Evolutionary conservation across 1,140 invertebrate genomes (phyloP).

Genomic region (Drosophila insularis): DNA sequence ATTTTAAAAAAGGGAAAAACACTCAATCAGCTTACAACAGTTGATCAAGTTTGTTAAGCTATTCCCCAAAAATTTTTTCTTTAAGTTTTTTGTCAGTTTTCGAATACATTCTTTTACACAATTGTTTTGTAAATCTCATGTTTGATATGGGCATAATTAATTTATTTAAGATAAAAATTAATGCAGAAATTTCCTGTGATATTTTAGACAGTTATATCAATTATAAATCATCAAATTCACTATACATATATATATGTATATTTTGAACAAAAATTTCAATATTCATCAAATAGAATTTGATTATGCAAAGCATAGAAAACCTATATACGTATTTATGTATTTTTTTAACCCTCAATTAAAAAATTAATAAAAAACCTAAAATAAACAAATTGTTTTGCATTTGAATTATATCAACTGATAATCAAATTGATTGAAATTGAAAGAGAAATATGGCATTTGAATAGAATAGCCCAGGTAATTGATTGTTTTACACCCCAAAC

Average conservation of each 20-base stretch:
- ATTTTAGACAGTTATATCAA: background rate
- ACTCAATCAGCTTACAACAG: too few species aligned
- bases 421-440: conserved; percentile 39
- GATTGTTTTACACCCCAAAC: conserved; percentile 12
- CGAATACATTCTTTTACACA: too few species aligned
- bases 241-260: background rate
- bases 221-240: conserved; percentile 5
- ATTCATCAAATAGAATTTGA: conserved; percentile 20
- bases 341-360: background rate
- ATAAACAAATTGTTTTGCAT: conserved; percentile 23
- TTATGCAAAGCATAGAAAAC: conserved; percentile 8
- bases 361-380: conserved; percentile 1
- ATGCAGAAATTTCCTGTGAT: background rate
- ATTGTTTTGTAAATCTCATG: too few species aligned
- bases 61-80: too few species aligned
- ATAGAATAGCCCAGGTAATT: conserved; percentile 30
- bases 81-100: too few species aligned
- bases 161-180: too few species aligned
- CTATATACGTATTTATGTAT: background rate
- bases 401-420: conserved; percentile 27
- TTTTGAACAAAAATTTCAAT: background rate
- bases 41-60: too few species aligned
- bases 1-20: too few species aligned
- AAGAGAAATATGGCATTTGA: conserved; percentile 22
- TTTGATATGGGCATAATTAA: background rate